phyloP scores from a whole-genome alignment of 2,113 vertebrate species.

The Henicopernis longicauda region DNA sequence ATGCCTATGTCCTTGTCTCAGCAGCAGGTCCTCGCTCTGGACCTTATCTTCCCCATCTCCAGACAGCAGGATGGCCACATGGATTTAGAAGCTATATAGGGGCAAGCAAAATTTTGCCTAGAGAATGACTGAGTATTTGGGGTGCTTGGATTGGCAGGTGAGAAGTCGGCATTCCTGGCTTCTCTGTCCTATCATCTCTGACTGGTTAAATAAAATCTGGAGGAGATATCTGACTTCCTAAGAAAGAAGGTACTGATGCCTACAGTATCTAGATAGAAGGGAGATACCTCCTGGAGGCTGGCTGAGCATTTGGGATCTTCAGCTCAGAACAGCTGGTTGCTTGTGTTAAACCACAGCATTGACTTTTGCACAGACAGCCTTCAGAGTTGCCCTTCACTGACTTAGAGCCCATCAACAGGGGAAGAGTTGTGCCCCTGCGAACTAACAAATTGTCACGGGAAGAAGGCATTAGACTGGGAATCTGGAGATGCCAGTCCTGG shows the following conservation, averaged over 20 bases:
- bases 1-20: not conserved
- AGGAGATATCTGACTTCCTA: not conserved
- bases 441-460: not conserved
- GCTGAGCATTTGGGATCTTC: not conserved
- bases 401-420: not conserved
- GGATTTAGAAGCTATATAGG: not conserved
- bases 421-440: not conserved
- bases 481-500: not conserved
- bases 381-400: not conserved
- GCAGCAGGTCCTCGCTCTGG: not conserved
- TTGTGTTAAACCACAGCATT: not conserved
- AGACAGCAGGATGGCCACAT: not conserved
- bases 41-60: not conserved
- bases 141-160: not conserved
- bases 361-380: not conserved
- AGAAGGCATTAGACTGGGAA: not conserved
- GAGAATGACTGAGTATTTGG: not conserved
- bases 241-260: not conserved
- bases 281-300: not conserved
- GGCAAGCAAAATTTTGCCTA: not conserved
- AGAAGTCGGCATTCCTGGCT: not conserved
- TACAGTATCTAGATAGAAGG: not conserved
- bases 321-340: not conserved
- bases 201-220: not conserved
- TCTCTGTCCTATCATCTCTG: not conserved